Conservation (phyloP, 2,113 vertebrate species). For the Proterorhinus semilunaris region DNA sequence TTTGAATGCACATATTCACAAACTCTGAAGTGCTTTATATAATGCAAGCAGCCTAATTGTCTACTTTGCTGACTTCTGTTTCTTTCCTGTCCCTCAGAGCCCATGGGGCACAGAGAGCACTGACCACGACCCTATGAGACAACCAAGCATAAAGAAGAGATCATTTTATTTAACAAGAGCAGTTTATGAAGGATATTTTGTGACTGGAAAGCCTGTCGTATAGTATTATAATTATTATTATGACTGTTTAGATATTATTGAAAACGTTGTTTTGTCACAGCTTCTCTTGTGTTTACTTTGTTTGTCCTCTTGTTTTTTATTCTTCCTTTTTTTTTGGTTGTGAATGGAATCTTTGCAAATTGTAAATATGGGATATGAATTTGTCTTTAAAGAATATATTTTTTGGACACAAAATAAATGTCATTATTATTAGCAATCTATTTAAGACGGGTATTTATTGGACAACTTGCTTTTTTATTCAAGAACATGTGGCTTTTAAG, state of each 20-base stretch:
- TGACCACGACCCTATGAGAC: slow-evolving; percentile 76
- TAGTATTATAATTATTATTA: slow-evolving; percentile 42
- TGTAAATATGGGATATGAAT: slow-evolving; percentile 77
- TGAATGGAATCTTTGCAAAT: slow-evolving; percentile 63
- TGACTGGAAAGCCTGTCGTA: slow-evolving; percentile 39
- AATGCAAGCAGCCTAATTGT: neutral
- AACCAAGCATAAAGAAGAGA: slow-evolving; percentile 33
- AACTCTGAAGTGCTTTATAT: neutral
- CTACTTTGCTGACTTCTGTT: slow-evolving; percentile 16
- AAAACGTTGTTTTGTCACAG: slow-evolving; percentile 59
- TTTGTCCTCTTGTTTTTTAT: slow-evolving; percentile 28
- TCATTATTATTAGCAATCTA: slow-evolving; percentile 67
- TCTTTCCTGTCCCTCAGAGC: slow-evolving; percentile 71
- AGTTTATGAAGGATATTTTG: slow-evolving; percentile 66
- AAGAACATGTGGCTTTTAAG: neutral
- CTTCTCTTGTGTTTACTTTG: slow-evolving; percentile 54
- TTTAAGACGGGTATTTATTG: slow-evolving; percentile 43
- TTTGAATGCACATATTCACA: neutral
- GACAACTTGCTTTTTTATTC: neutral
- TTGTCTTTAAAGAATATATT: slow-evolving; percentile 77
- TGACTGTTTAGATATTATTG: slow-evolving; percentile 59
- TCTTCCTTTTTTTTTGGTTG: slow-evolving; percentile 62
- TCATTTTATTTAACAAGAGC: slow-evolving; percentile 69
- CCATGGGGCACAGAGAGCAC: slow-evolving; percentile 90
- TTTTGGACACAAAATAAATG: slow-evolving; percentile 75